Evolutionary conservation across 2,888 invertebrate genomes (phyloP).

Genomic region (Drosophila merina): DNA sequence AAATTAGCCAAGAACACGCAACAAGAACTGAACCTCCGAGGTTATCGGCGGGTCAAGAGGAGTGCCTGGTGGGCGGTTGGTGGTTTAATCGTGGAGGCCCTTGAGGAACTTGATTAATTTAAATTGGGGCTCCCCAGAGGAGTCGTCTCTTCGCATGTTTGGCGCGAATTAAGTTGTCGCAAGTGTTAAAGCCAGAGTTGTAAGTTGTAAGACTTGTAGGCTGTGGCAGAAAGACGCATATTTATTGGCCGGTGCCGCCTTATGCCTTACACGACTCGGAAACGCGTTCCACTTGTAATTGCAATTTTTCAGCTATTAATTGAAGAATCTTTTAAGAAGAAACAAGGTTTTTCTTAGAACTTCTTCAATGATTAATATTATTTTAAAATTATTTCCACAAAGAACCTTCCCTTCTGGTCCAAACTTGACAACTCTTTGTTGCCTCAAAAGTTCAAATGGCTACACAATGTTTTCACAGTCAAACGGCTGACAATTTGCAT

Average conservation of each 20-base stretch:
- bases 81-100: constrained; percentile 13
- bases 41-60: constrained; percentile 18
- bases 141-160: constrained; percentile 65
- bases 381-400: not conserved
- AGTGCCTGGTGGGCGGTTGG: constrained; percentile 20
- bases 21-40: constrained; percentile 15
- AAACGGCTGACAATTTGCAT: constrained; percentile 67
- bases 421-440: constrained; percentile 6
- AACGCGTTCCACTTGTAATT: constrained; percentile 72
- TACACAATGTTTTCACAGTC: constrained; percentile 60
- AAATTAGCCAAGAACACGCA: constrained; percentile 61
- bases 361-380: not conserved
- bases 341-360: constrained; percentile 2
- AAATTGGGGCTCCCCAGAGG: constrained; percentile 49
- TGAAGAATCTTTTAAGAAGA: constrained; percentile 8
- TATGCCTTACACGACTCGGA: constrained; percentile 61
- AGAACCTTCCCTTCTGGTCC: not conserved
- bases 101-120: constrained; percentile 58
- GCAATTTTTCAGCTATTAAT: constrained; percentile 39
- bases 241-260: constrained; percentile 35
- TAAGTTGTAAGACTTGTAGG: constrained; percentile 17
- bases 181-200: constrained; percentile 53
- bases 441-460: constrained; percentile 58
- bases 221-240: constrained; percentile 21
- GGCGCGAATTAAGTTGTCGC: constrained; percentile 78